Evolutionary conservation across 2,113 vertebrate species (phyloP), one percentile per base, ranked within the genome.

Genomic region (Petaurus breviceps): DNA sequence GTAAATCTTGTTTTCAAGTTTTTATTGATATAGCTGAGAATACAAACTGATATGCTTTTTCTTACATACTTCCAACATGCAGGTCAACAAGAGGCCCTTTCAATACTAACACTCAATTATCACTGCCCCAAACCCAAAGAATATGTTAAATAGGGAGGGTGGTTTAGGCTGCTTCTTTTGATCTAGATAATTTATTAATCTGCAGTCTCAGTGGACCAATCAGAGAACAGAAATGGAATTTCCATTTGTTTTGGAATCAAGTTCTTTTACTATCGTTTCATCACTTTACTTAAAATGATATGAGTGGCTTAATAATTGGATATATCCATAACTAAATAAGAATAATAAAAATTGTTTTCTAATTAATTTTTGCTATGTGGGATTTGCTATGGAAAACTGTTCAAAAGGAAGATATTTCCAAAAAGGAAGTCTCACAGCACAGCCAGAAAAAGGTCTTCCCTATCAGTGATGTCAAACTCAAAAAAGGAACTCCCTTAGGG

Each of bases 91-190:
- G 91, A 93, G 61, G 37, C 43, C 43, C 89, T 19, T 91, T 94
- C 92, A 91, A 43, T 37, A 5, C 22, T 90, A 95, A 89, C 49
- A 95, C 51, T n/a, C 90, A 52, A 93, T 52, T 91, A 77, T n/a
- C 37, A 77, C 14, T 19, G 84, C 9, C 16, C 89, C 61, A 10
- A n/a, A 84, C 23, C 2, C 49, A 94, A 54, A 77, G 93, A 96
- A 22, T 31, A 92, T 68, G 50, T 92, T 91, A 93, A 54, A 6
- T 46, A 94, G 68, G 89, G 55, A 0, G 9, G 94, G 31, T 19
- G 57, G 93, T 37, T 28, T 51, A 57, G 90, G 5, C 19, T 46
- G 0, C 5, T 51, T 94, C 51, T 55, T 93, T 53, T 53, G 68
- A 51, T 51, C 8, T 57, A 28, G 93, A 91, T 43, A 49, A 68